Percentiles rank a stretch among this genome's conserved stretches.
Evolutionary conservation across 2,888 invertebrate species (phyloP).

Genomic region (Netelia virgata): DNA sequence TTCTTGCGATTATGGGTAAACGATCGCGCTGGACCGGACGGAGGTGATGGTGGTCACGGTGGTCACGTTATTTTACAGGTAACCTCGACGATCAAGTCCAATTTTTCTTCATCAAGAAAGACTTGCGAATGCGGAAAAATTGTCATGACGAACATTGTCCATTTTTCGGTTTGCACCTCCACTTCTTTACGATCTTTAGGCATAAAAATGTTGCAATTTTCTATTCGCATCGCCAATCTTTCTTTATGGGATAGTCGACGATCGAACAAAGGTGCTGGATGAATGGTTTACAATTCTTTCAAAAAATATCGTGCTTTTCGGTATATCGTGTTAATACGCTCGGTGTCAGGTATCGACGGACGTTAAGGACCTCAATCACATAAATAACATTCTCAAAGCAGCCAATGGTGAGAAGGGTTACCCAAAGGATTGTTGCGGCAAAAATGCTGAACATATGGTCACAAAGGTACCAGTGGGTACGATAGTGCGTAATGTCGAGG

Average conservation of each 20-base stretch:
- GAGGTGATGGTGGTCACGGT: constrained; percentile 98
- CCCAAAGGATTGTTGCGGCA: constrained; percentile 93
- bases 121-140: background rate
- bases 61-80: constrained; percentile 95
- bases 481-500: constrained; percentile 87
- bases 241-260: too few relatives aligned
- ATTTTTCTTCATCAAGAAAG: constrained; percentile 25
- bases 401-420: constrained; percentile 90
- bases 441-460: constrained; percentile 90
- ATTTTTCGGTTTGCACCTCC: too few relatives aligned
- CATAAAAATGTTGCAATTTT: too few relatives aligned
- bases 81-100: constrained; percentile 41
- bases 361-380: constrained; percentile 90
- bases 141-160: background rate
- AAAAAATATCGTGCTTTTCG: background rate
- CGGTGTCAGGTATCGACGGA: constrained; percentile 87
- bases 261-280: too few relatives aligned
- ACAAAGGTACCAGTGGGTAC: constrained; percentile 94
- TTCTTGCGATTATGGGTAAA: constrained; percentile 93
- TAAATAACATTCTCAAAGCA: constrained; percentile 88
- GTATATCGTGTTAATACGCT: constrained; percentile 11
- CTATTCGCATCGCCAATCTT: too few relatives aligned
- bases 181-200: too few relatives aligned
- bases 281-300: too few relatives aligned
- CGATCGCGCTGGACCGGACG: constrained; percentile 97